Base-by-base conservation (phyloP, 2,888 invertebrate genomes). In the Pinctada fucata region DNA sequence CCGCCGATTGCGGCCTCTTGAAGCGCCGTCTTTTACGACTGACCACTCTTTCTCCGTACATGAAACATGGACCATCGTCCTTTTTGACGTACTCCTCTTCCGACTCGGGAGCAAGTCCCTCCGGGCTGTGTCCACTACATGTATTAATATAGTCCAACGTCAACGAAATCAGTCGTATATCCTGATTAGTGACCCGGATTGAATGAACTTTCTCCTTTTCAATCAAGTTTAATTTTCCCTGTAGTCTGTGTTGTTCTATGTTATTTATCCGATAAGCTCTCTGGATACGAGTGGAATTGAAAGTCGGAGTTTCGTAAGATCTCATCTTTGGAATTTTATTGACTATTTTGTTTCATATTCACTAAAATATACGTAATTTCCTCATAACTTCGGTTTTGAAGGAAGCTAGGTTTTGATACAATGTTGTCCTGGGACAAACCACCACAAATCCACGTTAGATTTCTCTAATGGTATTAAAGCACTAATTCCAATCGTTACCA, bases 31-130 rank as follows among this genome's bases (percentile, higher is more conserved):
- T 84, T 72, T 88, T 88, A 5, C 90, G 81, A 74, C 88, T 89
- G n/a, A 86, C 83, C 3, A 90, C 86, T 47, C 91, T 80, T 75
- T 90, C 90, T 2, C 91, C 91, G 72, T 91, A 91, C 80, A 91
- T 75, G 72, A 90, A 90, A 76, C 85, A 89, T 3, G 89, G 88
- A 8, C 82, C 85, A 8, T 81, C 78, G 4, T 83, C 80, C 13
- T 73, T 65, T 31, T 75, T 74, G 66, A 83, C 81, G 13, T 80
- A 77, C 4, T 80, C 79, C n/a, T 83, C 83, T 4, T 82, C 79
- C 0, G 78, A 67, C 8, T 83, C 82, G 1, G 89, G 88, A 1
- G 85, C 83, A 0, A 85, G 77, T 3, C 88, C 90, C 76, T 91
- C 91, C 1, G 86, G 83, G 73, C 90, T 91, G 80, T 88, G 86